Conservation (phyloP, 2,888 invertebrate species). For the Aphidoletes aphidimyza region DNA sequence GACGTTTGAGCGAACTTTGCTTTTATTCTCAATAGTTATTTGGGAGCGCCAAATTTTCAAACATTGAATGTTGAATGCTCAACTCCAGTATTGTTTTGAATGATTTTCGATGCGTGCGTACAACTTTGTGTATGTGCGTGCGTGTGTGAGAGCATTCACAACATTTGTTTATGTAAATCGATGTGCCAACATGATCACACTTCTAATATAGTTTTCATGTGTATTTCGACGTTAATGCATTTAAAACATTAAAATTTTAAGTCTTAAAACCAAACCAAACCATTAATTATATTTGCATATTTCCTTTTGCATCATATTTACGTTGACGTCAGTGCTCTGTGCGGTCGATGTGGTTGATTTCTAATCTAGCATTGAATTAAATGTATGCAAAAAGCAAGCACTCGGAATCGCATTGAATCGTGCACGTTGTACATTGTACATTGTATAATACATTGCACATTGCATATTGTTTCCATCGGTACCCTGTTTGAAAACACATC, state of each 20-base stretch:
- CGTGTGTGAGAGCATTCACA: too few species aligned
- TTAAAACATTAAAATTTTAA: slow-evolving; percentile 42
- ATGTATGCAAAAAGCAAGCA: slow-evolving; percentile 25
- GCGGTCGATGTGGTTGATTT: slow-evolving; percentile 24
- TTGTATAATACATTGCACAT: too few species aligned
- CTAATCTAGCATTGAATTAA: background rate
- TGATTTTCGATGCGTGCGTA: background rate
- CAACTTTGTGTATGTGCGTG: too few species aligned
- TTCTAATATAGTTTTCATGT: background rate
- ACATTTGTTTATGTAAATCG: background rate
- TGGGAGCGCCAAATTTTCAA: background rate
- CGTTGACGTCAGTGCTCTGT: background rate
- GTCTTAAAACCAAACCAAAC: slow-evolving; percentile 31
- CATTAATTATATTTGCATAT: slow-evolving; percentile 46
- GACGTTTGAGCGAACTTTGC: background rate
- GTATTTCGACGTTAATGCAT: background rate
- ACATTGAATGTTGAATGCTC: background rate
- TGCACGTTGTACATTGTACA: background rate
- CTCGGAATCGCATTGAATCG: background rate
- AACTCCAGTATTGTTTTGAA: background rate
- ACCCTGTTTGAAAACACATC: too few species aligned
- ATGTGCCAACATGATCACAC: background rate
- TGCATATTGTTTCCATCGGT: too few species aligned
- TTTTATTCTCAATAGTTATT: background rate
- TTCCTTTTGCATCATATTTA: background rate